Evolutionary conservation across 2,888 invertebrate genomes (phyloP).

Genomic region (Drosophila anomalata): DNA sequence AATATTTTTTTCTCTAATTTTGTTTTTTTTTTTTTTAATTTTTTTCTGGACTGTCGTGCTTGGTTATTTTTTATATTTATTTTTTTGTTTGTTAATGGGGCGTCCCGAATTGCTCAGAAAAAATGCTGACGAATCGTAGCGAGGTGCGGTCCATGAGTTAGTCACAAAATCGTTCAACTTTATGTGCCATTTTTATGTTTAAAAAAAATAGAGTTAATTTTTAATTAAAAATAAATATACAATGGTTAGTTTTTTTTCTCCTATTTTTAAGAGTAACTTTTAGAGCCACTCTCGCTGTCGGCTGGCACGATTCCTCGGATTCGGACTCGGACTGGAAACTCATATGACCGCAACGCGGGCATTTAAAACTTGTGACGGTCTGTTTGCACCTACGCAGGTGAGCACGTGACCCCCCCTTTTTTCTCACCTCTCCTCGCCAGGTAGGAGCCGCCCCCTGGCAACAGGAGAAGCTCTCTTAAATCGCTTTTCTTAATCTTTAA

Average conservation of each 20-base stretch:
- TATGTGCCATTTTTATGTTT: not conserved
- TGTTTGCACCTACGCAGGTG: constrained; percentile 70
- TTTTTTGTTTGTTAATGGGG: constrained; percentile 29
- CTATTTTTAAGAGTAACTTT: not conserved
- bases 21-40: not conserved
- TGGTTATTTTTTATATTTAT: constrained; percentile 8
- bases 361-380: constrained; percentile 48
- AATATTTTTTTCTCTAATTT: not conserved
- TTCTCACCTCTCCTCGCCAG: constrained; percentile 21
- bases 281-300: constrained; percentile 10
- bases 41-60: constrained; percentile 20
- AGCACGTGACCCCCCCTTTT: constrained; percentile 61
- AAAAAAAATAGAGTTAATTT: not conserved
- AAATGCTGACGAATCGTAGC: constrained; percentile 16
- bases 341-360: constrained; percentile 29
- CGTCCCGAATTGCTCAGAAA: constrained; percentile 30
- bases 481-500: not conserved
- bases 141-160: constrained; percentile 7
- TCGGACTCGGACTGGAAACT: constrained; percentile 7
- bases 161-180: not conserved
- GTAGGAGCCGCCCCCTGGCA: constrained; percentile 16
- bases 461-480: constrained; percentile 17
- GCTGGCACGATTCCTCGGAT: constrained; percentile 26
- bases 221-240: not conserved
- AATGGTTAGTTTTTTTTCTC: not conserved